A percentile compares a stretch with the other conserved stretches of the same genome.
Evolutionary conservation across 2,797 vertebrate species (phyloP).

Genomic region (Pseudopleuronectes americanus): DNA sequence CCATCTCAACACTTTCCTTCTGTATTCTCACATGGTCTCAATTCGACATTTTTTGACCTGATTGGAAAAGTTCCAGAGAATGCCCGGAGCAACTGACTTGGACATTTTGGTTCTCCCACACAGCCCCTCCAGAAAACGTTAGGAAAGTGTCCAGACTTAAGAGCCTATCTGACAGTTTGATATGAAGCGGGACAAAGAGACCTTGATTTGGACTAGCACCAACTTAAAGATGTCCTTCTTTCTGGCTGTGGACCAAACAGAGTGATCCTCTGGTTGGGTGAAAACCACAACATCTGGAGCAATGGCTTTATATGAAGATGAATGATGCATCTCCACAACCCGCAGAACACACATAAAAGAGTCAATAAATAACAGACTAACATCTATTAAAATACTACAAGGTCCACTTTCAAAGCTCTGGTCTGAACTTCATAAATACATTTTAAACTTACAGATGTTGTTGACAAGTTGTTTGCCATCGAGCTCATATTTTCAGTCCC

Average conservation of each 20-base stretch:
- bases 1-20: too few relatives aligned
- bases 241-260: neutral
- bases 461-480: neutral
- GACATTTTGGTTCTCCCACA: too few relatives aligned
- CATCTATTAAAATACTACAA: neutral
- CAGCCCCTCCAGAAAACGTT: too few relatives aligned
- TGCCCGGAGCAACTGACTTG: too few relatives aligned
- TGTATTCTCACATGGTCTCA: too few relatives aligned
- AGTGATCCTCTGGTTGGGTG: neutral
- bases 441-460: neutral
- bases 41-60: too few relatives aligned
- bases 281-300: neutral
- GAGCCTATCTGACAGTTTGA: neutral
- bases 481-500: neutral
- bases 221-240: neutral
- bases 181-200: neutral
- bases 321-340: neutral
- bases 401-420: neutral
- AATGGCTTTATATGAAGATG: neutral
- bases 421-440: neutral
- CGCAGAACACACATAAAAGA: conserved; percentile 7
- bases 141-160: neutral
- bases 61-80: too few relatives aligned
- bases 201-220: neutral
- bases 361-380: conserved; percentile 13